These are phyloP conservation scores for Agrilus mali DNA, from an alignment of 2,888 invertebrate species.

Conservation along the genomic window DNA sequence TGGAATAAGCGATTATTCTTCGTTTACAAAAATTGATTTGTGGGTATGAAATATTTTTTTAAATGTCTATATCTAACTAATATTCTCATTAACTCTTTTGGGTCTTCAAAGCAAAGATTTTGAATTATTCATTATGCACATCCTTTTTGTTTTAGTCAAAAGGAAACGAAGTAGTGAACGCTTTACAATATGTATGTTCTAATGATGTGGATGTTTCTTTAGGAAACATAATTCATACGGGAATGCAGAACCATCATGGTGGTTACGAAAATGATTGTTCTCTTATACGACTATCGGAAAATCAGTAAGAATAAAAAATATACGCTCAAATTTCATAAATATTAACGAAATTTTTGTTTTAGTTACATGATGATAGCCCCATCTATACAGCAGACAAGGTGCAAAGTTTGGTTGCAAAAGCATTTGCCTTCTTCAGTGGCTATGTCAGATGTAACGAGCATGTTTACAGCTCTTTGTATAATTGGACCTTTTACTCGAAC, in stretches of 20 bases:
- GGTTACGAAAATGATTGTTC: constrained; percentile 99
- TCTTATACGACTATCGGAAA: constrained; percentile 72
- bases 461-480: constrained; percentile 91
- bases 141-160: constrained; percentile 50
- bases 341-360: constrained; percentile 17
- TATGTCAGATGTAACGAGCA: constrained; percentile 86
- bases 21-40: constrained; percentile 91
- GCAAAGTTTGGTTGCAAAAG: constrained; percentile 79
- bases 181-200: constrained; percentile 86
- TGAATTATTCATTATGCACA: constrained; percentile 1
- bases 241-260: constrained; percentile 90
- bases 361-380: constrained; percentile 98
- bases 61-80: background rate
- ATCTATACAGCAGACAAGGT: constrained; percentile 91
- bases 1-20: constrained; percentile 91
- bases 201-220: constrained; percentile 91
- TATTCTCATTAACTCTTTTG: background rate
- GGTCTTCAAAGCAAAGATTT: background rate
- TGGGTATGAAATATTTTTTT: constrained; percentile 48
- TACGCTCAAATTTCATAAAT: no score
- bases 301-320: constrained; percentile 54
- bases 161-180: constrained; percentile 75
- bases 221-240: constrained; percentile 90
- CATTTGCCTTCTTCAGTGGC: constrained; percentile 71
- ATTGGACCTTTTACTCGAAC: constrained; percentile 88